These are phyloP conservation scores for Petrocephalus microphthalmus DNA, from an alignment of 2,113 vertebrate species.

Conservation along the genomic window DNA sequence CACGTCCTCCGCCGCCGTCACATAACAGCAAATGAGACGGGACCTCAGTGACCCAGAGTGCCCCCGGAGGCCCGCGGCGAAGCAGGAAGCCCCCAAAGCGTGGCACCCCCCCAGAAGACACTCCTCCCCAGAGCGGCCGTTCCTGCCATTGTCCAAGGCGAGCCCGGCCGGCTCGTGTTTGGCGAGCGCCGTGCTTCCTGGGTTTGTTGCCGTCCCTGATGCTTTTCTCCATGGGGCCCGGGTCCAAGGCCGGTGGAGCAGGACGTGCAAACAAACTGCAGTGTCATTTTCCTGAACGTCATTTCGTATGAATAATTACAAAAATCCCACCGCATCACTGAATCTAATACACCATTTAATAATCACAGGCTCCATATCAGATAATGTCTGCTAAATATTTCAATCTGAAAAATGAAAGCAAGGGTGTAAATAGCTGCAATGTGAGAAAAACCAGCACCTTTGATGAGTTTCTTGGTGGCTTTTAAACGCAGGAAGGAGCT, in stretches of 20 bases:
- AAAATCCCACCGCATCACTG: background rate
- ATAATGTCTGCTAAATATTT: background rate
- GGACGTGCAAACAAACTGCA: background rate
- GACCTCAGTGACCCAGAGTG: constrained; percentile 36
- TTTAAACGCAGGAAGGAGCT: background rate
- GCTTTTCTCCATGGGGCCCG: background rate
- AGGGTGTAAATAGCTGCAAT: background rate
- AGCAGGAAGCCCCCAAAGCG: constrained; percentile 53
- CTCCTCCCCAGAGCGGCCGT: constrained; percentile 42
- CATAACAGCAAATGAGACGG: background rate
- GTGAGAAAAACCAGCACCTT: background rate
- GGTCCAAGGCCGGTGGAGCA: background rate
- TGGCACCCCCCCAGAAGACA: constrained; percentile 50
- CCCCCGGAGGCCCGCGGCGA: constrained; percentile 29
- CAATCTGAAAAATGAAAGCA: background rate
- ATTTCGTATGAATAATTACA: background rate
- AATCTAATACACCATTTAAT: background rate
- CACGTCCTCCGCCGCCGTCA: background rate
- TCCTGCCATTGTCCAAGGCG: constrained; percentile 62
- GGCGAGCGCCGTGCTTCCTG: constrained; percentile 40
- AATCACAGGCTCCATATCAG: background rate
- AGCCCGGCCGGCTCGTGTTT: constrained; percentile 43
- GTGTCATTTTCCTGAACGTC: background rate
- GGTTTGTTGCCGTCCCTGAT: constrained; percentile 12
- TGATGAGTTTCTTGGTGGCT: background rate